Base-by-base conservation (phyloP, 2,797 vertebrate genomes). In the Rhyacichthys aspro region DNA sequence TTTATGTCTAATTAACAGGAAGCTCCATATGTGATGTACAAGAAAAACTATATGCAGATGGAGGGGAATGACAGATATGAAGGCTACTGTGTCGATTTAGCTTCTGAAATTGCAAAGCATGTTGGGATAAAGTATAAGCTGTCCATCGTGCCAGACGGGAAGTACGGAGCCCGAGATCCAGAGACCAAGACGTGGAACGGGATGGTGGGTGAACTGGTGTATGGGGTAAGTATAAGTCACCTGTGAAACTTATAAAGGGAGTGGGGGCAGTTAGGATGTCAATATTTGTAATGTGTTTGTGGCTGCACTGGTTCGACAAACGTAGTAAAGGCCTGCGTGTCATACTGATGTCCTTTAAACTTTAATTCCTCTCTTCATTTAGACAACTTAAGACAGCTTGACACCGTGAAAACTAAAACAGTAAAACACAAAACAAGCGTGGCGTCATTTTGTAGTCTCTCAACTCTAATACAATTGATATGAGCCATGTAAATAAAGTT, bases 11-110 rank as follows among this genome's bases (percentile, higher is more conserved):
- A 89, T 94, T 94, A 92, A 93, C 95, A 99, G 98, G 98, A 99
- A 94, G 96, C 97, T 72, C 98, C 97, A 12, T 99, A 99, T 87
- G 96, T 99, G 90, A 99, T 99, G 98, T 96, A 95, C 92, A 99
- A 98, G 93, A 96, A 98, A 94, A 98, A 98, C 89, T 93, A 94
- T 92, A 92, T 97, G 86, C 95, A 96, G 91, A 64, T 94, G 91
- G 97, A 98, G 74, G 98, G 97, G 84, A 99, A 99, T 93, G 97
- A 98, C 63, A 94, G 94, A 88, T 98, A 98, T 88, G 97, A 99
- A 95, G 97, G 97, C 89, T 99, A 99, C 90, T 99, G 98, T 92
- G 97, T 99, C 84, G 98, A 99, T 91, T 94, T 99, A 91, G 98
- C 96, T 87, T 95, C 95, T 85, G 96, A 99, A 94, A 99, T 99